Percentiles rank a stretch among this genome's conserved stretches.
These are phyloP conservation scores for Metopia argyrocephala DNA, from an alignment of 2,888 invertebrate species.

Conservation along the genomic window DNA sequence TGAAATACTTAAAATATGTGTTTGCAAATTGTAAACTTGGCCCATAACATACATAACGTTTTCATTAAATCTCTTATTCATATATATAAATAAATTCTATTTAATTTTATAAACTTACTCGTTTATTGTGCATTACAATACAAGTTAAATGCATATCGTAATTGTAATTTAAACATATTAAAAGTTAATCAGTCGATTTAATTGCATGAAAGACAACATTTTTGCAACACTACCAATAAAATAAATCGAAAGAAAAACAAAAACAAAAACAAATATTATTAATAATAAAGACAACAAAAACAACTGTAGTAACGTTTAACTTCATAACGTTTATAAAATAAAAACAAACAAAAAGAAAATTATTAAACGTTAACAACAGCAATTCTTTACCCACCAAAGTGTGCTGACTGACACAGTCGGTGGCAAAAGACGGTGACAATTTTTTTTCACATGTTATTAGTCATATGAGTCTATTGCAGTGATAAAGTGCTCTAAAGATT, in stretches of 20 bases:
- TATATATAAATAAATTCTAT: too few relatives aligned
- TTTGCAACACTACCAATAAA: conserved; percentile 60
- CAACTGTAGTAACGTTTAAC: conserved; percentile 3
- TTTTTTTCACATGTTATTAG: conserved; percentile 2
- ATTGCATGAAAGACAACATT: conserved; percentile 59
- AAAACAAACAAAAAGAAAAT: background rate
- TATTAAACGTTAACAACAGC: background rate
- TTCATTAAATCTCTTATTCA: background rate
- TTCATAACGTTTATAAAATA: background rate
- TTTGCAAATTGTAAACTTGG: conserved; percentile 42
- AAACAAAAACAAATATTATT: conserved; percentile 12
- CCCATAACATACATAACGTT: conserved; percentile 20
- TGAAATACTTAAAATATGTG: conserved; percentile 15
- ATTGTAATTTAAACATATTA: conserved; percentile 57
- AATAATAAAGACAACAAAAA: conserved; percentile 21
- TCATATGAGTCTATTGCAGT: too few relatives aligned
- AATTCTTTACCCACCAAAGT: background rate
- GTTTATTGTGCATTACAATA: background rate
- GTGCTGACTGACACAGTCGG: background rate
- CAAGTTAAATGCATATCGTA: conserved; percentile 16
- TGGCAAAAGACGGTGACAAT: conserved; percentile 10
- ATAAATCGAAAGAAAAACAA: conserved; percentile 19
- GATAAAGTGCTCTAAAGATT: conserved; percentile 30
- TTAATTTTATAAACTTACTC: too few relatives aligned
- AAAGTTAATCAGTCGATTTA: conserved; percentile 65